A percentile compares a stretch with the other conserved stretches of the same genome.
Conservation (phyloP, 2,113 vertebrate genomes). For the Tenrec ecaudatus region DNA sequence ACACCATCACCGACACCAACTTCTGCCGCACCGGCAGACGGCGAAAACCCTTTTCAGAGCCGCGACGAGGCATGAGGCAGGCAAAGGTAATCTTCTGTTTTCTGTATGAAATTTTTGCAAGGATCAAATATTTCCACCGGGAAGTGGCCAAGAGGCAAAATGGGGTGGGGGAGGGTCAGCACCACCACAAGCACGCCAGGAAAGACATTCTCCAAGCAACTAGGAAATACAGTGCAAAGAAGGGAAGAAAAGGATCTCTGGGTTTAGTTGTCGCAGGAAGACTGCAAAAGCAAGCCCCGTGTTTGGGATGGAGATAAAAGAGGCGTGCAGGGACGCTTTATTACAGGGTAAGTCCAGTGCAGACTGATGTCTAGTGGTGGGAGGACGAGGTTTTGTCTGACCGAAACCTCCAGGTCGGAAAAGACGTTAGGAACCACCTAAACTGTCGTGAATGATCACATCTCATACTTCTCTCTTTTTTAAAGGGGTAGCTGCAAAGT, state of each 20-base stretch:
- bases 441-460: slow-evolving; percentile 58
- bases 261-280: not conserved
- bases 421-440: slow-evolving; percentile 39
- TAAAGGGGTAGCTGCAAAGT: slow-evolving; percentile 76
- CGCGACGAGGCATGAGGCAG: slow-evolving; percentile 60
- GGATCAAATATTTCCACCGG: slow-evolving; percentile 13
- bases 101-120: slow-evolving; percentile 69
- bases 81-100: slow-evolving; percentile 81
- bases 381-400: not conserved
- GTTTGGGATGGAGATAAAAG: not conserved
- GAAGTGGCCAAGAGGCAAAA: not conserved
- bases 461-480: slow-evolving; percentile 65
- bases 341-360: not conserved
- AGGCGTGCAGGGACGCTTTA: not conserved
- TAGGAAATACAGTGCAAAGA: slow-evolving; percentile 26
- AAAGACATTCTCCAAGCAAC: slow-evolving; percentile 56
- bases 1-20: slow-evolving; percentile 33
- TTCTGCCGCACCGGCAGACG: slow-evolving; percentile 58
- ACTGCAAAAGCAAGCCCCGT: slow-evolving; percentile 47
- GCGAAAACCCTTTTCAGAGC: slow-evolving; percentile 66
- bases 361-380: slow-evolving; percentile 16
- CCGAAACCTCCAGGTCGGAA: slow-evolving; percentile 56
- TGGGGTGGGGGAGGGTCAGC: not conserved
- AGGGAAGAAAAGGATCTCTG: not conserved
- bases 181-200: slow-evolving; percentile 35